Base-by-base conservation (phyloP, 2,888 invertebrate species). In the Agrotis puta region DNA sequence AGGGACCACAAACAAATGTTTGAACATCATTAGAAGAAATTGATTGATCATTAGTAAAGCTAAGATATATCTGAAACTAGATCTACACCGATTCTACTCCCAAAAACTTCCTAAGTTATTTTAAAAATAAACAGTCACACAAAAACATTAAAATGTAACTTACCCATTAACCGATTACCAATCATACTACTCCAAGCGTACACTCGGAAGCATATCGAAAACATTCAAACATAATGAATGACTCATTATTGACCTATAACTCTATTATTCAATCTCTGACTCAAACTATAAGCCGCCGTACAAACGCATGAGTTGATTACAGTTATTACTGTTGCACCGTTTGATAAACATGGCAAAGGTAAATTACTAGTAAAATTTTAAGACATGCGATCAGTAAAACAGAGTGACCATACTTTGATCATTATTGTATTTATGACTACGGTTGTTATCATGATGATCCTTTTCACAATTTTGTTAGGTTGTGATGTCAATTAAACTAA, bases 281-380 rank as follows among this genome's bases (percentile, higher is more conserved):
- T 82, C 65, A 70, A 65, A 71, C 56, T 69, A 56, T 48, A 64
- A 45, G 51, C 27, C 22, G 51, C 27, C 22, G 22, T 64, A 79
- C 53, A 67, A 70, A 69, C 63, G 74, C 53, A 64, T 58, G 64
- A 69, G 20, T 61, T 65, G 57, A 72, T 82, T 77, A 79, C 66
- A 72, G 80, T 77, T 81, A 79, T 81, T 53, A 58, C 27, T 50
- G 64, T 45, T 43, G 51, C 50, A 65, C 51, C 27, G 66, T 82
- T 66, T 75, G 27, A 63, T 73, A 80, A 80, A 80, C 81, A 83
- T 65, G 62, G 51, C 66, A 57, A 81, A 59, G 70, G 70, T 63
- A 63, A 59, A 59, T 53, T 58, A 67, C 58, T 64, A 74, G n/a
- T 74, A 64, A 72, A 68, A 58, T 82, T 76, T 86, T 81, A 81